Evolutionary conservation across 2,113 vertebrate genomes (phyloP).

Genomic region (Lamprotornis superbus): DNA sequence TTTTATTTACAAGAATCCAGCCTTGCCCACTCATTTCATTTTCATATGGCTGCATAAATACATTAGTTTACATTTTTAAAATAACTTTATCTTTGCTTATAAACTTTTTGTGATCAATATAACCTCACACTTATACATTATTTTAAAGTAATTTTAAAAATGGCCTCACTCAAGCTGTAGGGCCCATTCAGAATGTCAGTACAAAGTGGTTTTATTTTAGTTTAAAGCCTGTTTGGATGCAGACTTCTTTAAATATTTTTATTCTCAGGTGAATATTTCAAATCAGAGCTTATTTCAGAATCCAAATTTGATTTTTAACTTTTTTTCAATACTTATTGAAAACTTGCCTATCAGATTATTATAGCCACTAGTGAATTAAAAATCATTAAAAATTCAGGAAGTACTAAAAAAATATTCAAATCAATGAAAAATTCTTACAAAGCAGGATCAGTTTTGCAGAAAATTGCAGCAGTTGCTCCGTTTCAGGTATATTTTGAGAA

Average conservation of each 20-base stretch:
- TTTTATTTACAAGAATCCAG: background rate
- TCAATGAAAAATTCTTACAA: background rate
- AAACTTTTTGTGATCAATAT: background rate
- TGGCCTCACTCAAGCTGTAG: background rate
- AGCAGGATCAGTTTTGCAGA: background rate
- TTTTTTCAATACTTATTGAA: background rate
- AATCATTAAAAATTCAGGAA: background rate
- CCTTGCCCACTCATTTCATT: background rate
- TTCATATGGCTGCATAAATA: background rate
- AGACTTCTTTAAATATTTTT: background rate
- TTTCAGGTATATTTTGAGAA: background rate
- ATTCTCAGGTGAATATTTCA: background rate
- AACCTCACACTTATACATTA: background rate
- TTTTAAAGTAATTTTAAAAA: background rate
- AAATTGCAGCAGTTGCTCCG: background rate
- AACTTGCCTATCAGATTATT: background rate
- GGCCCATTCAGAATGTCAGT: background rate
- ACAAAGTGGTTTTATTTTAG: background rate
- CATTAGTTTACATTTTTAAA: background rate
- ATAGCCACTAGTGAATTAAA: background rate
- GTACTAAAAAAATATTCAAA: background rate
- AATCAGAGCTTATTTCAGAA: background rate
- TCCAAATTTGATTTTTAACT: background rate
- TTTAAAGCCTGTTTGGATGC: background rate
- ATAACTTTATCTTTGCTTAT: background rate